These are phyloP conservation scores for Diaprepes abbreviatus DNA, from an alignment of 2,888 invertebrate species.

Conservation along the genomic window DNA sequence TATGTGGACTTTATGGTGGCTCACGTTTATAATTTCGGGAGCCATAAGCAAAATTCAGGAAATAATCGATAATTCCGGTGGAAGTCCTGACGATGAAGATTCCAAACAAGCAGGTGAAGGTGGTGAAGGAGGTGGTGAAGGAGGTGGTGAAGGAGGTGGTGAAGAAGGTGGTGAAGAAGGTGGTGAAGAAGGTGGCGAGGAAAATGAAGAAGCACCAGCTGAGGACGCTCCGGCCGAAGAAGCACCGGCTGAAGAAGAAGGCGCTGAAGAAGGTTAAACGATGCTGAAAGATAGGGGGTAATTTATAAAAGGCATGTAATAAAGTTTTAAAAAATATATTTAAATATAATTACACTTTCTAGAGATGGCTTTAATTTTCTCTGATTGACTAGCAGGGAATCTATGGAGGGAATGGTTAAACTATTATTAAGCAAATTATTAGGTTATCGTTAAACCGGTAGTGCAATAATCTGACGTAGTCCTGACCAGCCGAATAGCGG, in stretches of 20 bases:
- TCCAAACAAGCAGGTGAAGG: too few species aligned
- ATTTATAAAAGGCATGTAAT: not conserved
- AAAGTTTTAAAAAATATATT: not conserved
- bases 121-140: slow-evolving; percentile 21
- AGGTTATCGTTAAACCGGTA: too few species aligned
- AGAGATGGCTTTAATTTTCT: too few species aligned
- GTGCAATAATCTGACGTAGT: too few species aligned
- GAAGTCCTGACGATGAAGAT: too few species aligned
- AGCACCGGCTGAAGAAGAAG: slow-evolving; percentile 25
- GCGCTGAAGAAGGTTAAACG: not conserved
- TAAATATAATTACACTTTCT: slow-evolving; percentile 1
- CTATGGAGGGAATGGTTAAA: too few species aligned
- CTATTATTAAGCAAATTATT: too few species aligned
- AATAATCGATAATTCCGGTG: not conserved
- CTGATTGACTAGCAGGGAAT: too few species aligned
- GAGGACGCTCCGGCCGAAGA: slow-evolving; percentile 9
- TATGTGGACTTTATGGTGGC: slow-evolving; percentile 44
- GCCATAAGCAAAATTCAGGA: slow-evolving; percentile 10
- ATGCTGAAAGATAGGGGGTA: not conserved
- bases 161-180: slow-evolving; percentile 15
- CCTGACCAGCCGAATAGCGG: too few species aligned
- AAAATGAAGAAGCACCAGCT: not conserved
- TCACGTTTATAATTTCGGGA: not conserved
- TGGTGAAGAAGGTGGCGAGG: slow-evolving; percentile 7
- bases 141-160: not conserved